Evolutionary conservation across 2,888 invertebrate genomes (phyloP), one percentile per base, ranked within the genome.

Genomic region (Mamestra brassicae): DNA sequence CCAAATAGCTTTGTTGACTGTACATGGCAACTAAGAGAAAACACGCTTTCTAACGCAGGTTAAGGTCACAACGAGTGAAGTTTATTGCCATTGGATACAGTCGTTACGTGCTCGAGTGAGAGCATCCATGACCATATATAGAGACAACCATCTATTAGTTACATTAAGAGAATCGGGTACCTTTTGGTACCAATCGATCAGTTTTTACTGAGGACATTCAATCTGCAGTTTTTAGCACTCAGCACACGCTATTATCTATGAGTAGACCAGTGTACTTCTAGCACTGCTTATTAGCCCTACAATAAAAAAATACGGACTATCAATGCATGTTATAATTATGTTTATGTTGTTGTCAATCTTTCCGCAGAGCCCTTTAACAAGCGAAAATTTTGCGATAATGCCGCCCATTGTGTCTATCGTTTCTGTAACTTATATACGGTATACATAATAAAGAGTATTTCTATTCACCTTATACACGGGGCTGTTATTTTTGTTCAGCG

Each of bases 21-120:
- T 71, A 71, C 47, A 8, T 54, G 11, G 17, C 1, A 10, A 10
- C 17, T 15, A n/a, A 61, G 76, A 71, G 71, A 76, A 81, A 80
- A 72, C 61, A 45, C 10, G 26, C 81, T 80, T 80, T 81, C 80
- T 76, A 68, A 57, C 64, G 4, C 11, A 36, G 52, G 64, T 38
- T 10, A 76, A 80, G 76, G 71, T 77, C 42, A 80, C 38, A 8
- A 45, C 42, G 1, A 69, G 26, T 58, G 3, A 57, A 17, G 61
- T 73, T 54, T 65, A 57, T 47, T 67, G 55, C 57, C 52, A 36
- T 47, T 52, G 47, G 38, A 42, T 55, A 74, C 34, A 63, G 38
- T 34, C n/a, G 57, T 73, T 74, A 66, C 34, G 1, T 7, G 17
- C 15, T 1, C 69, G 55, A 79, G 75, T 74, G 50, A 74, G 15